Evolutionary conservation across 2,113 vertebrate genomes (phyloP).

Genomic region (Spheniscus mendiculus): DNA sequence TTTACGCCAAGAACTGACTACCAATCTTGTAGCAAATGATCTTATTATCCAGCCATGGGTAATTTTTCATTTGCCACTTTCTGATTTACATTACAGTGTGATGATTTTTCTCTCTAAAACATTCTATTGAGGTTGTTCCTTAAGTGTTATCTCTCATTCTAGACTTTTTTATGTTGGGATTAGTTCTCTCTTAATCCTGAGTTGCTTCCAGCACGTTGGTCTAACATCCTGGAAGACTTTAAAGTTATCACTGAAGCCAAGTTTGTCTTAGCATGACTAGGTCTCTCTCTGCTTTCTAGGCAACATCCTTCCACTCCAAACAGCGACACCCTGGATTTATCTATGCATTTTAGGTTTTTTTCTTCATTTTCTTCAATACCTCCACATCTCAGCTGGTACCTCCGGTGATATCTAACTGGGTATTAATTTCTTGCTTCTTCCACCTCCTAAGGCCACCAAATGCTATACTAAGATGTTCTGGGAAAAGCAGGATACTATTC

Average conservation of each 20-base stretch:
- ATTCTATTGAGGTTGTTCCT: background rate
- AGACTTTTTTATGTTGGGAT: background rate
- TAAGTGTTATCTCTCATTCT: background rate
- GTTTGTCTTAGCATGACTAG: background rate
- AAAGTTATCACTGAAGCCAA: background rate
- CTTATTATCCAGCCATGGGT: background rate
- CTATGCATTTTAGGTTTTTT: background rate
- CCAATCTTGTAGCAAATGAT: background rate
- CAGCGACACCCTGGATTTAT: background rate
- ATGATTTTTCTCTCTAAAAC: background rate
- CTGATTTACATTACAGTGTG: background rate
- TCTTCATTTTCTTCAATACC: background rate
- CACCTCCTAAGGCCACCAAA: background rate
- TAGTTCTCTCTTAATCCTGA: background rate
- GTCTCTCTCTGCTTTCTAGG: background rate
- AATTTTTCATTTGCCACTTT: background rate
- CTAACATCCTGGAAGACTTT: background rate
- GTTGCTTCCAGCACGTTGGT: background rate
- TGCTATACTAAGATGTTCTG: background rate
- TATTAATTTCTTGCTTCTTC: background rate
- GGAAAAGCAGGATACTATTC: background rate
- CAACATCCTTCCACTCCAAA: background rate
- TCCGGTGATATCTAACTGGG: background rate
- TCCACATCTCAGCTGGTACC: background rate
- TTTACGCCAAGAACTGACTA: background rate